phyloP scores from a whole-genome alignment of 2,797 vertebrate species.

The Danio choprae region DNA sequence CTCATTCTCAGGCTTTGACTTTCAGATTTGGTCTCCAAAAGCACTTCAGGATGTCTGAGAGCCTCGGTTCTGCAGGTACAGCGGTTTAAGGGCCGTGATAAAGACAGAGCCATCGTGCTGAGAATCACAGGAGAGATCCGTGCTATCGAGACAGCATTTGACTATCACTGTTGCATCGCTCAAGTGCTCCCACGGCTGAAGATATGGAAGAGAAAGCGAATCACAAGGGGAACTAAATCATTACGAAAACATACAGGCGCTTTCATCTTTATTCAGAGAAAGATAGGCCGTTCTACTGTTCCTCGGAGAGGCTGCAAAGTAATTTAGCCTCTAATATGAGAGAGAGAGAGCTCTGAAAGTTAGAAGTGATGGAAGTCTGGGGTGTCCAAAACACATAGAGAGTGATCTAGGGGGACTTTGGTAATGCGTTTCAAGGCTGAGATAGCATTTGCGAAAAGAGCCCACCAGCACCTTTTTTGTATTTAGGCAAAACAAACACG shows the following conservation, averaged over 20 bases:
- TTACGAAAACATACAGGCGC: conserved; percentile 57
- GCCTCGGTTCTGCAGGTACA: conserved; percentile 37
- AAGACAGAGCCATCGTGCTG: conserved; percentile 37
- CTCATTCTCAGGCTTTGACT: conserved; percentile 38
- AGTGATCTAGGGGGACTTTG: conserved; percentile 34
- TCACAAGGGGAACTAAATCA: conserved; percentile 41
- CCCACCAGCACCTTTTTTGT: conserved; percentile 43
- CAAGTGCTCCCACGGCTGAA: conserved; percentile 44
- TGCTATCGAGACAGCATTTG: conserved; percentile 33
- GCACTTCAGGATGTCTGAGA: conserved; percentile 47
- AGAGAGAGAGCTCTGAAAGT: conserved; percentile 59
- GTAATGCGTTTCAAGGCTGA: conserved; percentile 31
- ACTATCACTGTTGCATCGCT: conserved; percentile 40
- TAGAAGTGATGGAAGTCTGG: conserved; percentile 42
- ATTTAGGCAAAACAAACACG: conserved; percentile 57
- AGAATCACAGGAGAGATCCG: conserved; percentile 31
- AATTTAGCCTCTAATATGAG: conserved; percentile 59
- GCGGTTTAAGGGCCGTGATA: conserved; percentile 42
- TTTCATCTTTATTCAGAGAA: conserved; percentile 51
- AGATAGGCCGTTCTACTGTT: conserved; percentile 43
- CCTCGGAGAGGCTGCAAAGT: conserved; percentile 47
- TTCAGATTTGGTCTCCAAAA: conserved; percentile 27
- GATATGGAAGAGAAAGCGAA: conserved; percentile 34
- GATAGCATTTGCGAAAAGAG: conserved; percentile 49
- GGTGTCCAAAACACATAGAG: conserved; percentile 43